A percentile compares a stretch with the other conserved stretches of the same genome.
These are phyloP conservation scores for Chrysotoxum bicinctum DNA, from an alignment of 2,888 invertebrate genomes.

Conservation along the genomic window DNA sequence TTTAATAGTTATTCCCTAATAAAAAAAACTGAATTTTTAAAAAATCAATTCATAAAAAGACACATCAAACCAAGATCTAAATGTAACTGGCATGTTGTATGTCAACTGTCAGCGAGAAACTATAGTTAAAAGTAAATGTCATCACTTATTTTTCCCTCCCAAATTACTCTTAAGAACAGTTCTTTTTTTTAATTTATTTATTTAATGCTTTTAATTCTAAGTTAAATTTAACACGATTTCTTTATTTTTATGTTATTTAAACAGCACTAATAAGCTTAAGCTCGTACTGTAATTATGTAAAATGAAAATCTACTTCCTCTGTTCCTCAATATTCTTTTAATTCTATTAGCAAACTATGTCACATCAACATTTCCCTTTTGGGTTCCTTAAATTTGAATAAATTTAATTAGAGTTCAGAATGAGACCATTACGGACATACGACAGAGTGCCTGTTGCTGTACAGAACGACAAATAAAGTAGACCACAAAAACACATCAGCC, in stretches of 20 bases:
- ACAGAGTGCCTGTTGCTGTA: conserved; percentile 10
- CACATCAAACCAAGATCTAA: too few species aligned
- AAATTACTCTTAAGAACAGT: too few species aligned
- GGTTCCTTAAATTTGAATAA: conserved; percentile 22
- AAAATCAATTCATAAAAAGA: too few species aligned
- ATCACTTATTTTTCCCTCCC: too few species aligned
- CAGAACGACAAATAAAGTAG: background rate
- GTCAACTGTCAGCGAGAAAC: too few species aligned
- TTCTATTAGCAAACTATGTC: conserved; percentile 13
- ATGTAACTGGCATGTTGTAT: too few species aligned
- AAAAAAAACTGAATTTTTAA: too few species aligned
- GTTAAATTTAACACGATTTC: background rate
- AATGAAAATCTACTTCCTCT: background rate
- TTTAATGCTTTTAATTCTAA: background rate
- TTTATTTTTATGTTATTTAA: background rate
- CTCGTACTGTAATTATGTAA: background rate
- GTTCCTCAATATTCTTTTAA: background rate
- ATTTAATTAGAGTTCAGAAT: conserved; percentile 8
- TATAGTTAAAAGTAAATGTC: too few species aligned
- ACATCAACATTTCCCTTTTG: conserved; percentile 11
- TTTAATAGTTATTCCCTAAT: too few species aligned
- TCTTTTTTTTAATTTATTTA: too few species aligned
- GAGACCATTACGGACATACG: background rate
- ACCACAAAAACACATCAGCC: conserved; percentile 24
- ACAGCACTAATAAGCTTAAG: background rate